Base-by-base conservation (phyloP, 2,113 vertebrate species). In the Triplophysa dalaica region DNA sequence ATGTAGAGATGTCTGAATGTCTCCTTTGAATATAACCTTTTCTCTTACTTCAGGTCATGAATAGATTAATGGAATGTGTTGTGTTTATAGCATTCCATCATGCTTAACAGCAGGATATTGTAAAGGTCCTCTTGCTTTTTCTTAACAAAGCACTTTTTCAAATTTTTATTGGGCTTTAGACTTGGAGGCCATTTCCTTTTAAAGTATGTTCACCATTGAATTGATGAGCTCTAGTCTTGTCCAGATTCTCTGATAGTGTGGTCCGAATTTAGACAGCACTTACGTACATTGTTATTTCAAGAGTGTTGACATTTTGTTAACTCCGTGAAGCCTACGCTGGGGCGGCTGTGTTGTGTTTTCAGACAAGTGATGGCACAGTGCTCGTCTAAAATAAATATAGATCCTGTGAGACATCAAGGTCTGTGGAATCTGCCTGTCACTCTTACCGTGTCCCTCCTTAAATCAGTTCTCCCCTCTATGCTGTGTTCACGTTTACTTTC, bases 271-370 rank as follows among this genome's bases (percentile, higher is more conserved):
- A 70, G 79, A 65, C 33, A 48, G 14, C 21, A 24, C 62, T 77
- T n/a, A 50, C 14, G 21, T 56, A 4, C 41, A 58, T 19, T 76
- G 78, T 73, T 68, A 43, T 11, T n/a, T 64, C n/a, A 58, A 80
- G 74, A 65, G 62, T 45, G 58, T 38, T 77, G 82, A 77, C 69
- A 63, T 77, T 75, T 45, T 81, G 82, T 63, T 45, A 74, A 74
- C 73, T 73, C 10, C 21, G 52, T 63, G 54, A 65, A 45, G 56
- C 33, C 22, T 78, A 50, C 26, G 43, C 17, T 48, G 21, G 60
- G 65, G 63, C 52, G 38, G 45, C 54, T 66, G 68, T 56, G 56
- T 77, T 73, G 43, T 81, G 82, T 61, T 65, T 7, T 22, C 4
- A 64, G 69, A 48, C 52, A 19, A 50, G 48, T 68, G 67, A 63